Evolutionary conservation across 2,888 invertebrate genomes (phyloP), one percentile per base, ranked within the genome.

Genomic region (Micoletzkya japonica): DNA sequence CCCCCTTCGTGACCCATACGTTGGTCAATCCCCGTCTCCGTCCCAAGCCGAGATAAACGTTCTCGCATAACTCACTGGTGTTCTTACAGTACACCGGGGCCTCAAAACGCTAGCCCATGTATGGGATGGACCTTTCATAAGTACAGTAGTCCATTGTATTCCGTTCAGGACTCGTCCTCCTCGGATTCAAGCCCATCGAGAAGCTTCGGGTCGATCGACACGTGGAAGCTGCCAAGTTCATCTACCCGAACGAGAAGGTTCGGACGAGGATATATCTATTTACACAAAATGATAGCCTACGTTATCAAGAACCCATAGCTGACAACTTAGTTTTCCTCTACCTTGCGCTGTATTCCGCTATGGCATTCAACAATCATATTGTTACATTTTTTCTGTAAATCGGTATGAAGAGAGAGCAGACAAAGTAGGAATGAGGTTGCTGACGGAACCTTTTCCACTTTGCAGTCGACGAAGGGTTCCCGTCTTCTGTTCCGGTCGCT

Each of bases 401-500:
- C 20, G 20, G 14, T 44, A 44, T 44, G 44, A 44, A 44, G 20
- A 44, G 10, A 44, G 44, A 44, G 10, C 44, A 10, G 56, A 17
- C 14, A 17, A 14, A 56, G 24, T 14, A 26, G 26, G n/a, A 10
- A 17, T 14, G 28, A 24, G 17, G 30, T 59, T 17, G 14, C 32
- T 24, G 36, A 59, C 34, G 24, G 60, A 10, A 20, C n/a, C 17
- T 20, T 20, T 20, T 32, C 17, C 7, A 24, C 20, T 30, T 61
- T 63, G 4, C 63, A 71, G 70, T 70, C 76, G 28, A 72, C 70
- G 2, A 49, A 72, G 34, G 76, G 76, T 17, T 74, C 74, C 26
- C 73, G 72, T 2, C 24, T 37, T 14, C 63, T 76, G 34, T 76
- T 73, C 66, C 71, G 76, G 6, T 70, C 76, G 1, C 67, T 76